Percentiles rank a stretch among this genome's conserved stretches.
These are phyloP conservation scores for Glaucomys volans DNA, from an alignment of 2,113 vertebrate genomes.

Conservation along the genomic window DNA sequence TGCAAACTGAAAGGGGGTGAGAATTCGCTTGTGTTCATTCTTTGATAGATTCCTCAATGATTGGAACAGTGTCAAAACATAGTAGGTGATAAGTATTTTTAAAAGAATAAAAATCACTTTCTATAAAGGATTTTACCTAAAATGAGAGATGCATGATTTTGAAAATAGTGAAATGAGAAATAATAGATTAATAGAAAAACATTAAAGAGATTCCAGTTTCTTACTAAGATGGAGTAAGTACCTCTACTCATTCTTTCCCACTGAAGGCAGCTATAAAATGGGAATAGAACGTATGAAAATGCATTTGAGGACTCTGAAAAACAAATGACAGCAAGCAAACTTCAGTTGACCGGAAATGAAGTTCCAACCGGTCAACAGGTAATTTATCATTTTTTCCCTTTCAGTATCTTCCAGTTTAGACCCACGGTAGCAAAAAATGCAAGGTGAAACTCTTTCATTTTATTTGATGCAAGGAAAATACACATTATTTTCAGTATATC, in stretches of 20 bases:
- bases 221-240: not conserved
- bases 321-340: not conserved
- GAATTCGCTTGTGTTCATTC: not conserved
- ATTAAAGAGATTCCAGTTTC: not conserved
- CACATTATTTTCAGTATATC: not conserved
- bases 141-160: not conserved
- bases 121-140: not conserved
- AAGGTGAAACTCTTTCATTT: not conserved
- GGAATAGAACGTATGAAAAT: not conserved
- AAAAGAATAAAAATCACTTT: not conserved
- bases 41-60: not conserved
- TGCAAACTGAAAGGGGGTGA: not conserved
- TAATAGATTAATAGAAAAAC: not conserved
- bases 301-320: not conserved
- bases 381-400: not conserved
- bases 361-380: not conserved
- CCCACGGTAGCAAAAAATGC: not conserved
- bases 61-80: not conserved
- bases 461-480: not conserved
- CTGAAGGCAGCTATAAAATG: not conserved
- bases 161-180: not conserved
- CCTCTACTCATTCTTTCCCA: not conserved
- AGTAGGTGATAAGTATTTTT: not conserved
- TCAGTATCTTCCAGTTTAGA: not conserved
- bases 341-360: not conserved